Base-by-base conservation (phyloP, 1,140 invertebrate genomes). In the Drosophila neocordata region DNA sequence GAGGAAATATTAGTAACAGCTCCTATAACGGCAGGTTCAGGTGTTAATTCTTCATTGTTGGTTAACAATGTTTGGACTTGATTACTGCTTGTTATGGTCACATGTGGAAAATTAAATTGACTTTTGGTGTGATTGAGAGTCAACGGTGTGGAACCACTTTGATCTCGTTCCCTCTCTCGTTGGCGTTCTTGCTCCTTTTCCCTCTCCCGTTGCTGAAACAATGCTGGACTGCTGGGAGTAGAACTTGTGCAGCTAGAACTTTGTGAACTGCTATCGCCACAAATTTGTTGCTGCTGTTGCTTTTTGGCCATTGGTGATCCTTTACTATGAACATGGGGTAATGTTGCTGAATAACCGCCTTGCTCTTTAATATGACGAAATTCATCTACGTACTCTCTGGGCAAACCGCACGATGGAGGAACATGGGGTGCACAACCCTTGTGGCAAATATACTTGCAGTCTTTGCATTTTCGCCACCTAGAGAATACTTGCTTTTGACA, bases 231-330 rank as follows among this genome's bases (percentile, higher is more conserved):
- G 79, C 97, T 98, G 72, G 97, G 97, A 65, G 97, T 97, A 68
- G 97, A 98, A 91, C 97, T 98, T 92, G 98, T 99, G 93, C 97
- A 98, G 90, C 97, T 98, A 48, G 98, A 98, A 55, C 97, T 97
- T 91, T 97, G 98, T 63, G 97, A 98, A 93, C 97, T 97, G 63
- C 97, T 98, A 92, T 97, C 96, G 41, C 94, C 95, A 73, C 93
- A 48, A 20, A 48, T 89, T 67, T 82, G 78, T 31, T 63, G 60
- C 37, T 79, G 70, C n/a, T 69, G 63, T 2, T 83, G 83, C 11
- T 89, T 80, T 15, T 75, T 79, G 3, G 92, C 71, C 70, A 90
- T 92, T 4, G 93, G 93, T 4, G 93, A 93, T 5, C 91, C 92
- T 68, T 92, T 93, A 24, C 66, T 48, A 1, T 72, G 65, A 1